Evolutionary conservation across 2,888 invertebrate species (phyloP), one percentile per base, ranked within the genome.

Genomic region (Parnassius glacialis): DNA sequence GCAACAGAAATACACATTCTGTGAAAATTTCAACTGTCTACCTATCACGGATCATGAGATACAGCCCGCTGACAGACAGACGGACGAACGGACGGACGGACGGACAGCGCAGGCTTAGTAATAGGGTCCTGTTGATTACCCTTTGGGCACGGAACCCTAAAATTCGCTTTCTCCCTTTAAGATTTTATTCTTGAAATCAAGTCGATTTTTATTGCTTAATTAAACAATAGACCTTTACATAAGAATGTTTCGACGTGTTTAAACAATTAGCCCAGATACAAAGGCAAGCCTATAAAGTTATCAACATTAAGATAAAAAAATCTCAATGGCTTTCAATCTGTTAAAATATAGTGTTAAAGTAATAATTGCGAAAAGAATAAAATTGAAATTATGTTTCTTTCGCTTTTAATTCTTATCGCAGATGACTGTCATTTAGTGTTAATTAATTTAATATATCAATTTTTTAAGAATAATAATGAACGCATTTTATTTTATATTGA

Each of bases 371-470:
- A 12, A 16, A n/a, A 12, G 12, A 12, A 53, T 2, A 3, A 25
- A 52, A 7, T 25, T 52, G 3, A 52, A 52, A 52, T n/a, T 52
- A 20, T 52, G 52, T 41, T 41, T 53, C 42, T 53, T 53, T 53
- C 53, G 53, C 53, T 43, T 43, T 43, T 53, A 42, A 43, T 52
- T 25, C 2, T 52, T 52, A 52, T 54, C 25, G 12, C 7, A 11
- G 5, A 34, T n/a, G 11, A 52, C 34, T 12, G 52, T 34, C 52
- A 34, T 52, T 52, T 25, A 52, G 52, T 52, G 52, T 11, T 11
- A 34, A 3, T 52, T 52, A 2, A 52, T 52, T 52, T 20, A 50
- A 20, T 20, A 20, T 20, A 1, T 20, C 20, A 20, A 20, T 20
- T 2, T 20, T 20, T 20, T 20, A 20, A 20, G 20, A 20, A 20